Conservation (phyloP, 35 echinoderm and acorn worm genomes). For the Eucidaris tribuloides region DNA sequence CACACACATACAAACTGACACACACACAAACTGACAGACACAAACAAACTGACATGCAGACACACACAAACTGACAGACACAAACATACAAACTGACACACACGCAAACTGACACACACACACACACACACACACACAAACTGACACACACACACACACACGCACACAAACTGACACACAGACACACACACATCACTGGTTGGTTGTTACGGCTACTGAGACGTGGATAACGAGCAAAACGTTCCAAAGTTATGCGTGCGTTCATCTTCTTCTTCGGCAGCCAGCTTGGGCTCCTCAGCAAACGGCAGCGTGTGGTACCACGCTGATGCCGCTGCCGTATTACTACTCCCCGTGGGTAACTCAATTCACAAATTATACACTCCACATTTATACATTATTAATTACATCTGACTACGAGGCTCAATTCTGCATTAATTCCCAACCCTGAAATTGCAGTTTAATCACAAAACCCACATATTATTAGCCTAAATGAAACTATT, state of each 20-base stretch:
- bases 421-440: background rate
- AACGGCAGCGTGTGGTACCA: background rate
- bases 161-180: background rate
- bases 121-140: background rate
- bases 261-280: background rate
- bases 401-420: background rate
- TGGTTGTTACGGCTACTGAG: background rate
- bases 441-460: background rate
- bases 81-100: background rate
- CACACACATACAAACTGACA: background rate
- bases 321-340: background rate
- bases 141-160: background rate
- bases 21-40: background rate
- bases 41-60: background rate
- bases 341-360: background rate
- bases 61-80: background rate
- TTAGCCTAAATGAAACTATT: too few relatives aligned
- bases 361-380: background rate
- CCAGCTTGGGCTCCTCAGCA: background rate
- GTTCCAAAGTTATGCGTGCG: background rate
- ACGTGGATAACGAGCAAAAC: conserved; percentile 34
- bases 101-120: background rate
- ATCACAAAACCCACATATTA: background rate
- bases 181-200: background rate
- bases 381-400: conserved; percentile 6